Conservation (phyloP, 2,113 vertebrate genomes). For the Centropus unirufus region DNA sequence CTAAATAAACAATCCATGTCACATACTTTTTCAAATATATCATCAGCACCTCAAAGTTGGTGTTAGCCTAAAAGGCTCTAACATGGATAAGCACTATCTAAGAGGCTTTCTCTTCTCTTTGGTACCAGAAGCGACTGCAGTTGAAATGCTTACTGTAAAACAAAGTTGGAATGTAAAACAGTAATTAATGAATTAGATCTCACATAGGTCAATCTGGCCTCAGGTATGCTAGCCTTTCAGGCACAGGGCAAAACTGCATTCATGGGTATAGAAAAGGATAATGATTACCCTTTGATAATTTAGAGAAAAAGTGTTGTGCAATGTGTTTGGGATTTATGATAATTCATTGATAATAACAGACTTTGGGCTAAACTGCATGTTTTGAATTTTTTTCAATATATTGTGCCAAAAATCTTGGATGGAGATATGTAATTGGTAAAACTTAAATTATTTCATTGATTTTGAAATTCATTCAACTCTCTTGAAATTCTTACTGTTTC, state of each 20-base stretch:
- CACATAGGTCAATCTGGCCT: not conserved
- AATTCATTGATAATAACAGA: not conserved
- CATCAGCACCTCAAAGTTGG: not conserved
- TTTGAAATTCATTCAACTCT: not conserved
- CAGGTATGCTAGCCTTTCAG: not conserved
- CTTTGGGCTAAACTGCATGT: not conserved
- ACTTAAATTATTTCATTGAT: not conserved
- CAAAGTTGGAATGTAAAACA: not conserved
- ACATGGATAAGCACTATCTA: not conserved
- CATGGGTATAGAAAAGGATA: not conserved
- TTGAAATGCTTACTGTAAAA: not conserved
- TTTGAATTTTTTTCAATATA: not conserved
- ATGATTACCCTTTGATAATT: not conserved
- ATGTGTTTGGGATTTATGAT: not conserved
- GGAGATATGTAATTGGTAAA: not conserved
- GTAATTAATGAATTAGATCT: not conserved
- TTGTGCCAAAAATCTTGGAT: not conserved
- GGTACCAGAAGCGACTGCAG: not conserved
- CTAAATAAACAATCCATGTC: not conserved
- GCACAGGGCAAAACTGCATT: not conserved
- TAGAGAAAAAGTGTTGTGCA: not conserved
- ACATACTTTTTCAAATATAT: not conserved
- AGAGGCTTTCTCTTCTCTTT: not conserved
- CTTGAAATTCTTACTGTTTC: not conserved
- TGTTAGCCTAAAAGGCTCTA: not conserved